Conservation (phyloP, 2,888 invertebrate genomes). For the Pemphredon lugubris region DNA sequence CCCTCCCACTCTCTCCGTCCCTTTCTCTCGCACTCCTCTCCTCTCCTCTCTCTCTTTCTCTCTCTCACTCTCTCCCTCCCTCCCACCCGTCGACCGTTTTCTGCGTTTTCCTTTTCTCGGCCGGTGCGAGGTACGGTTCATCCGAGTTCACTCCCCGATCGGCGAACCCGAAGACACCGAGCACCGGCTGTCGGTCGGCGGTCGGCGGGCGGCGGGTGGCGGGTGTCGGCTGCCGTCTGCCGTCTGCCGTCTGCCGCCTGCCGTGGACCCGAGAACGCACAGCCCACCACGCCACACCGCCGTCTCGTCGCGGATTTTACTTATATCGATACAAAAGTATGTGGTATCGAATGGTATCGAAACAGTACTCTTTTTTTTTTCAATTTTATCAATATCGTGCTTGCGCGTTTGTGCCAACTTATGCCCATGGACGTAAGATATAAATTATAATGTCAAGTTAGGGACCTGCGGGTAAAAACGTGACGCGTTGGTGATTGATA, state of each 20-base stretch:
- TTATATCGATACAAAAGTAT: too few relatives aligned
- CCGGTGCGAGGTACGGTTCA: conserved; percentile 73
- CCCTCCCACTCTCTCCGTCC: neutral
- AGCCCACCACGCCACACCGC: neutral
- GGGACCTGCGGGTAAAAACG: too few relatives aligned
- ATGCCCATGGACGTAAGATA: too few relatives aligned
- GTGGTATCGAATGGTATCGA: too few relatives aligned
- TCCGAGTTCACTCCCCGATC: conserved; percentile 79
- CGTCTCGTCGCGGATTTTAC: too few relatives aligned
- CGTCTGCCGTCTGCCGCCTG: conserved; percentile 32
- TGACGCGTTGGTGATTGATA: too few relatives aligned
- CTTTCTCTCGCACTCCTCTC: conserved; percentile 13
- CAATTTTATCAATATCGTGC: too few relatives aligned
- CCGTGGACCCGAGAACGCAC: conserved; percentile 4
- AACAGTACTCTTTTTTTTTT: too few relatives aligned
- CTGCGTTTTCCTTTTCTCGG: conserved; percentile 29
- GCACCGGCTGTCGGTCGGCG: conserved; percentile 5
- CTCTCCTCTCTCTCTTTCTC: conserved; percentile 20
- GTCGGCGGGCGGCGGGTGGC: conserved; percentile 21
- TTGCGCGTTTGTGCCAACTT: too few relatives aligned
- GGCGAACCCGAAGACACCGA: conserved; percentile 73
- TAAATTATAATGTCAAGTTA: too few relatives aligned
- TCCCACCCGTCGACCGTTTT: conserved; percentile 19
- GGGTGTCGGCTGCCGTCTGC: conserved; percentile 33
- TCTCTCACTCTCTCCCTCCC: conserved; percentile 18